These are phyloP conservation scores for Eupithecia tripunctaria DNA, from an alignment of 2,888 invertebrate genomes.

Conservation along the genomic window DNA sequence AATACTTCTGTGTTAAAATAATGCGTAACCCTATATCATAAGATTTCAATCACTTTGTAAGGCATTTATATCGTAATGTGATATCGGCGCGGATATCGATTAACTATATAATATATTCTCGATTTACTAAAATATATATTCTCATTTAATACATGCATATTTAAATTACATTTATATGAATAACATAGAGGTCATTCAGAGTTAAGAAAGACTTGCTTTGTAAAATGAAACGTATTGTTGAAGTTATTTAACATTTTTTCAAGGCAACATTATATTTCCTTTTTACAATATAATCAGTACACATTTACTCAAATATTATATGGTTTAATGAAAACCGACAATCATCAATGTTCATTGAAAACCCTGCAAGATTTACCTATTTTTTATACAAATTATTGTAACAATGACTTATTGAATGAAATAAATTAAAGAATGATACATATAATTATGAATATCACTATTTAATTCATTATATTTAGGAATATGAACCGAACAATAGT, in stretches of 20 bases:
- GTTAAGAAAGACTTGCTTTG: neutral
- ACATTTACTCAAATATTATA: neutral
- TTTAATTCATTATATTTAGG: neutral
- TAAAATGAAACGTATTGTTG: neutral
- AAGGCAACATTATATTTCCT: neutral
- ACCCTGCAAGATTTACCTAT: neutral
- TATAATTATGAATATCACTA: too few species aligned
- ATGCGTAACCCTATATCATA: slow-evolving; percentile 16
- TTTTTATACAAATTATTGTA: neutral
- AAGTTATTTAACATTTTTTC: neutral
- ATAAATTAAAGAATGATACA: too few species aligned
- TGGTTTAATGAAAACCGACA: neutral
- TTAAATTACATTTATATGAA: neutral
- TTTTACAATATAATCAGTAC: neutral
- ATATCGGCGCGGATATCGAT: neutral
- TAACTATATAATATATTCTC: neutral
- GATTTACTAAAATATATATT: neutral
- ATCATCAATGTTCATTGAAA: neutral
- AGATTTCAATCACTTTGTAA: slow-evolving; percentile 24
- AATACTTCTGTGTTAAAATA: slow-evolving; percentile 8
- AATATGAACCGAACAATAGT: neutral
- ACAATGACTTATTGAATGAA: neutral
- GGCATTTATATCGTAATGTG: slow-evolving; percentile 9
- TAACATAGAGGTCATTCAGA: neutral
- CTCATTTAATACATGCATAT: neutral